Percentiles rank a stretch among this genome's conserved stretches.
Conservation (phyloP, 2,797 vertebrate species). For the Lemur catta region DNA sequence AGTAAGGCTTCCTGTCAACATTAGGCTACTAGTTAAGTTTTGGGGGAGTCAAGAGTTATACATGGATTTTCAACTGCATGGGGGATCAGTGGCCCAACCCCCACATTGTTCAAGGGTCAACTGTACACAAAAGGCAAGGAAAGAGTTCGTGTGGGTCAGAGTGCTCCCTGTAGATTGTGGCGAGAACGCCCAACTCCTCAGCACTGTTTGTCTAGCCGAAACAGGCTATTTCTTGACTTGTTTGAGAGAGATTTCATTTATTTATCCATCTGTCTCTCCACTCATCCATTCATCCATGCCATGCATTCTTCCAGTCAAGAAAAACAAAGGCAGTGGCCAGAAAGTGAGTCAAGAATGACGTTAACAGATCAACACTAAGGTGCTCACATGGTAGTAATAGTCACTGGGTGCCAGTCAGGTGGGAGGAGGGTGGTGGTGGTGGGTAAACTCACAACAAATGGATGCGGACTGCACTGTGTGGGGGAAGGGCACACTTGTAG, state of each 20-base stretch:
- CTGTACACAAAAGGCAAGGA: background rate
- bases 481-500: too few relatives aligned
- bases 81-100: background rate
- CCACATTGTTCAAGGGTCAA: background rate
- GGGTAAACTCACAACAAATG: too few relatives aligned
- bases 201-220: background rate
- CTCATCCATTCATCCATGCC: background rate
- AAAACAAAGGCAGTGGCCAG: background rate
- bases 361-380: background rate
- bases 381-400: too few relatives aligned
- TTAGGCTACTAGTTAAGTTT: background rate
- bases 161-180: background rate
- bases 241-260: background rate
- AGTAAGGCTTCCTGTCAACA: background rate
- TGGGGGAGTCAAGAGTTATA: background rate
- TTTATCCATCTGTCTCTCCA: background rate
- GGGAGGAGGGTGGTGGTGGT: too few relatives aligned
- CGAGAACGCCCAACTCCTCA: background rate
- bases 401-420: too few relatives aligned
- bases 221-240: background rate
- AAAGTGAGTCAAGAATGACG: background rate
- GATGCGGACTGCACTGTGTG: too few relatives aligned
- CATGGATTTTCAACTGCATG: background rate
- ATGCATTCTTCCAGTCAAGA: background rate
- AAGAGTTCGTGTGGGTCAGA: background rate